phyloP scores from a whole-genome alignment of 2,113 vertebrate genomes.

The Puffinus mauretanicus region DNA sequence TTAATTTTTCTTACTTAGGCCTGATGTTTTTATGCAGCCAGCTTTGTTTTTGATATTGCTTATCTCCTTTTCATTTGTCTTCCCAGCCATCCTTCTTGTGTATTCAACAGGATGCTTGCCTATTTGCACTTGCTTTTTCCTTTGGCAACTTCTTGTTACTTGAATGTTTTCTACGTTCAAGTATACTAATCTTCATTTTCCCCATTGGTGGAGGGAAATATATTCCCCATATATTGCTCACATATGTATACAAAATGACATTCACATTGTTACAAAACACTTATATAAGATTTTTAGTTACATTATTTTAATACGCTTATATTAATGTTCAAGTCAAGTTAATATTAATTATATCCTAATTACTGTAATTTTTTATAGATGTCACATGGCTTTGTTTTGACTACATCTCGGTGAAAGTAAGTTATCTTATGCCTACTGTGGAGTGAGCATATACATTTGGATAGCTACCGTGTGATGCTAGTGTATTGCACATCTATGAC shows the following conservation, averaged over 20 bases:
- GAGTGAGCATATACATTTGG: background rate
- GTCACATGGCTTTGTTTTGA: background rate
- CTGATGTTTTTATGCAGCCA: background rate
- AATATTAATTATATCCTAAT: background rate
- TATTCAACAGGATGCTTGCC: background rate
- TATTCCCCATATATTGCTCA: background rate
- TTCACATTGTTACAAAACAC: background rate
- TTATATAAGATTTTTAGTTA: background rate
- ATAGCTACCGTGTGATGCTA: background rate
- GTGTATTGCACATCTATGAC: accelerated
- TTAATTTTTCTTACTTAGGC: background rate
- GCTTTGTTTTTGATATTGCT: background rate
- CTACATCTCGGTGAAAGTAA: background rate
- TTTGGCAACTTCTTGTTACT: background rate
- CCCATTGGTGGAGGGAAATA: background rate
- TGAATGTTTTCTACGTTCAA: background rate
- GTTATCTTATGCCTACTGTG: background rate
- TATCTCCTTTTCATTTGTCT: background rate
- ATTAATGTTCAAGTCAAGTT: background rate
- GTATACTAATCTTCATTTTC: background rate
- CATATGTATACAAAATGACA: background rate
- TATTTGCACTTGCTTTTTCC: background rate
- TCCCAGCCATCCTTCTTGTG: background rate
- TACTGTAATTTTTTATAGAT: background rate
- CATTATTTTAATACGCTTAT: background rate